Percentiles rank a stretch among this genome's conserved stretches.
These are phyloP conservation scores for Hapalemur alaotrensis DNA, from an alignment of 2,797 vertebrate species.

Conservation along the genomic window DNA sequence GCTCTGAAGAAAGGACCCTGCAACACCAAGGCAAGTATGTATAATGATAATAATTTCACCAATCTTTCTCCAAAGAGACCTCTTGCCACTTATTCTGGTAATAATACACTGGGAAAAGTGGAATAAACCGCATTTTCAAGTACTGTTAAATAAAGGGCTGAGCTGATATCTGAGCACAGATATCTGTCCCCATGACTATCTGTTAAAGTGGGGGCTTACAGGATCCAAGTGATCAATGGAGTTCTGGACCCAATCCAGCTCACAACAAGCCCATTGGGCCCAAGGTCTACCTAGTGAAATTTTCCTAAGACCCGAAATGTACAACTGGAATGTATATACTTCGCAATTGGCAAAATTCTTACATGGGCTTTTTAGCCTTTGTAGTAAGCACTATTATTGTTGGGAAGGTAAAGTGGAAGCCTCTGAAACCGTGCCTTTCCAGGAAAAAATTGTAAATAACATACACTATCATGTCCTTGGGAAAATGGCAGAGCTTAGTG, in stretches of 20 bases:
- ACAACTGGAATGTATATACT: neutral
- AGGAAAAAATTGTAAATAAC: neutral
- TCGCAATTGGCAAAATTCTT: neutral
- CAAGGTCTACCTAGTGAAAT: neutral
- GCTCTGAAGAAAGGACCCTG: neutral
- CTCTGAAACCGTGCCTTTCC: neutral
- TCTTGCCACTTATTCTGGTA: neutral
- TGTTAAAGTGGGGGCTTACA: neutral
- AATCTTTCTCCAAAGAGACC: neutral
- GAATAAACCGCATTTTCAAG: neutral
- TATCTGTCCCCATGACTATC: neutral
- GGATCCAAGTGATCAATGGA: neutral
- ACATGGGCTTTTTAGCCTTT: neutral
- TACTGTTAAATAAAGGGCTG: neutral
- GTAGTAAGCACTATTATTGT: neutral
- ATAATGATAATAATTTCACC: neutral
- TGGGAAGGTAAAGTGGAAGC: neutral
- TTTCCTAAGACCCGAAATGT: neutral
- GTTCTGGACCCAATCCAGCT: neutral
- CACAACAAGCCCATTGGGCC: neutral
- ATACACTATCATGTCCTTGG: neutral
- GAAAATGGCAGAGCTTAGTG: neutral
- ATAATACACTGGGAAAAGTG: neutral
- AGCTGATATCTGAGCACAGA: neutral
- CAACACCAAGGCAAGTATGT: neutral